phyloP scores from a whole-genome alignment of 2,797 vertebrate species.

The Hyperoplus lanceolatus region DNA sequence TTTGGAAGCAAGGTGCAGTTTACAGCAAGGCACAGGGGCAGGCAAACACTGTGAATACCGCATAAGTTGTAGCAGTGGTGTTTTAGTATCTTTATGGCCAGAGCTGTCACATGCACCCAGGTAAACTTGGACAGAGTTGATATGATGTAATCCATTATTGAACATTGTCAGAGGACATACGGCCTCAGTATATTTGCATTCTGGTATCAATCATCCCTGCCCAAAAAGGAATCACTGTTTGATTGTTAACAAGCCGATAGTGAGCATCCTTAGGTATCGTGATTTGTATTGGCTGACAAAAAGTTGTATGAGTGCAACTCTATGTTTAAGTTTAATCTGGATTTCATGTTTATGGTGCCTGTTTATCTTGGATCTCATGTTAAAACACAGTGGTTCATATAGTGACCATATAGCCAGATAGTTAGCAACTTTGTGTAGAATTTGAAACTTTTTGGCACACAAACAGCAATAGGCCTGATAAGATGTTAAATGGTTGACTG shows the following conservation, averaged over 20 bases:
- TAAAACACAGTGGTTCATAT: not conserved
- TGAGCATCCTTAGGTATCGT: too few species aligned
- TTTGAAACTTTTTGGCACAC: not conserved
- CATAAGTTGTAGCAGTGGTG: not conserved
- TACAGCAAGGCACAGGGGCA: not conserved
- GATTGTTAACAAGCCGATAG: too few species aligned
- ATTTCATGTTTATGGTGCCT: not conserved
- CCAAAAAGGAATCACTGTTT: too few species aligned
- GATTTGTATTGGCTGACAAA: too few species aligned
- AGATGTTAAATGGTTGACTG: not conserved
- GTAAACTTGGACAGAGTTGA: not conserved
- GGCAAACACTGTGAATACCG: not conserved
- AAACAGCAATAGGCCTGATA: not conserved
- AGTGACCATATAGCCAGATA: not conserved
- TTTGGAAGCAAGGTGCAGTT: not conserved
- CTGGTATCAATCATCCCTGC: not conserved
- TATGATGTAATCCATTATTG: constrained; percentile 12
- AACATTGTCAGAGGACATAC: constrained; percentile 1
- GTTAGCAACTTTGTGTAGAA: not conserved
- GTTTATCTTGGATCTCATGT: not conserved
- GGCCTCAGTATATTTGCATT: not conserved
- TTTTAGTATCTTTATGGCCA: not conserved
- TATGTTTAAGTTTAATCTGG: not conserved
- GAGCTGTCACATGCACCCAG: not conserved
- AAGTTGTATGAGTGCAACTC: not conserved